A percentile compares a stretch with the other conserved stretches of the same genome.
Evolutionary conservation across 1,140 invertebrate species (phyloP).

Genomic region (Lethrus apterus): DNA sequence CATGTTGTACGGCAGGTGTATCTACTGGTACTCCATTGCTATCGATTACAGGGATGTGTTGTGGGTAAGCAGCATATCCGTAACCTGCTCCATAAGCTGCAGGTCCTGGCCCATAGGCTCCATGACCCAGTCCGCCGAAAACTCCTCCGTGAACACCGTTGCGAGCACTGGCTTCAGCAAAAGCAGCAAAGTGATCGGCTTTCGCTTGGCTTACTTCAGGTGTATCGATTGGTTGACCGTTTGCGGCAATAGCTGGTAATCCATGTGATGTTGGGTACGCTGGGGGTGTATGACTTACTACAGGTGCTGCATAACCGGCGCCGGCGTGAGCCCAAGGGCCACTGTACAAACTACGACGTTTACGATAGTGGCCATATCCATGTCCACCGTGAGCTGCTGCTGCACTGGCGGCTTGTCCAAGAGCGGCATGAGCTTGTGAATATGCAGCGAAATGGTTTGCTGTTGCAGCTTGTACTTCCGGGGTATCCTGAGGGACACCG

Average conservation of each 20-base stretch:
- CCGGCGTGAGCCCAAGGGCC: too few species aligned
- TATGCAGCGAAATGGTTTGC: slow-evolving; percentile 51
- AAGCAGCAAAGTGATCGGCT: slow-evolving; percentile 49
- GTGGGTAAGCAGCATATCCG: slow-evolving; percentile 23
- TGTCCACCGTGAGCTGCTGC: slow-evolving; percentile 10
- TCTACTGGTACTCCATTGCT: slow-evolving; percentile 37
- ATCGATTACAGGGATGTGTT: slow-evolving; percentile 41
- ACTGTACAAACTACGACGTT: slow-evolving; percentile 1
- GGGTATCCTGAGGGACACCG: slow-evolving; percentile 51
- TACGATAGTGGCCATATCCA: not conserved
- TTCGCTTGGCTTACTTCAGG: slow-evolving; percentile 54
- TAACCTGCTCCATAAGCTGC: not conserved
- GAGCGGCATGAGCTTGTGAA: slow-evolving; percentile 27
- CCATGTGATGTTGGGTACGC: slow-evolving; percentile 14
- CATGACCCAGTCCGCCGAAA: slow-evolving; percentile 12
- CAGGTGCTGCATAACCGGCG: slow-evolving; percentile 5
- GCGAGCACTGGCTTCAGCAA: slow-evolving; percentile 41
- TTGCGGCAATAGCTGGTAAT: slow-evolving; percentile 18
- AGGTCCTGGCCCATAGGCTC: not conserved
- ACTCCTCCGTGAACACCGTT: slow-evolving; percentile 13
- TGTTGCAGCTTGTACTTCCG: slow-evolving; percentile 54
- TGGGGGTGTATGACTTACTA: slow-evolving; percentile 5
- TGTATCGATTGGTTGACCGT: slow-evolving; percentile 43
- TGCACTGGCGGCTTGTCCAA: not conserved
- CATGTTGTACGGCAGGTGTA: slow-evolving; percentile 30